Percentiles rank a stretch among this genome's conserved stretches.
Evolutionary conservation across 2,797 vertebrate species (phyloP).

Genomic region (Acipenser ruthenus): DNA sequence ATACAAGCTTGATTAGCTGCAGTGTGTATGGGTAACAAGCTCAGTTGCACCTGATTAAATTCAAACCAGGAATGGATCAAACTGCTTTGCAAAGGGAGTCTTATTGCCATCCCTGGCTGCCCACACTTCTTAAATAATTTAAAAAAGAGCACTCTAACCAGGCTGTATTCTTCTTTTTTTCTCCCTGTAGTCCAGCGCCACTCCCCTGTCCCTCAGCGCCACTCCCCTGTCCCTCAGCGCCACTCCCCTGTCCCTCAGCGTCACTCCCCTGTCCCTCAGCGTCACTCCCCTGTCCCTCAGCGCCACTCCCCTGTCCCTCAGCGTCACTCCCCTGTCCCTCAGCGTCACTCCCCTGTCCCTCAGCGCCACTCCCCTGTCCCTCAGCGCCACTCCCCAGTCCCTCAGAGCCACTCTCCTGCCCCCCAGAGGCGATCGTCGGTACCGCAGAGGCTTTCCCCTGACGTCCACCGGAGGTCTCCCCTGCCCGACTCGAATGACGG

Average conservation of each 20-base stretch:
- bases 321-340: constrained; percentile 60
- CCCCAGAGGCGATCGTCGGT: constrained; percentile 71
- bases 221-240: constrained; percentile 53
- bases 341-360: constrained; percentile 69
- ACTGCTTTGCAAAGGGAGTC: too few species aligned
- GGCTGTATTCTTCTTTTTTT: neutral
- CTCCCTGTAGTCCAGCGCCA: constrained; percentile 60
- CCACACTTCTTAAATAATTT: too few species aligned
- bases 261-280: constrained; percentile 52
- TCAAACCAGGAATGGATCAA: too few species aligned
- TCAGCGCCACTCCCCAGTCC: constrained; percentile 60
- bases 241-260: constrained; percentile 65
- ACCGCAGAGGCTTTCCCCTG: constrained; percentile 66
- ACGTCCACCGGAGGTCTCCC: constrained; percentile 72
- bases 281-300: constrained; percentile 68
- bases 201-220: constrained; percentile 59
- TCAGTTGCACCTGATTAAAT: too few species aligned
- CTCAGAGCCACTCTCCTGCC: constrained; percentile 65
- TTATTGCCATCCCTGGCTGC: too few species aligned
- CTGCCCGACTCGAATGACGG: constrained; percentile 61
- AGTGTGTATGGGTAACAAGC: too few species aligned
- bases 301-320: constrained; percentile 68
- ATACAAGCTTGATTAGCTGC: too few species aligned
- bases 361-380: constrained; percentile 76
- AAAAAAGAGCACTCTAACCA: too few species aligned